Base-by-base conservation (phyloP, 2,888 invertebrate genomes). In the Hydrotaea diabolus region DNA sequence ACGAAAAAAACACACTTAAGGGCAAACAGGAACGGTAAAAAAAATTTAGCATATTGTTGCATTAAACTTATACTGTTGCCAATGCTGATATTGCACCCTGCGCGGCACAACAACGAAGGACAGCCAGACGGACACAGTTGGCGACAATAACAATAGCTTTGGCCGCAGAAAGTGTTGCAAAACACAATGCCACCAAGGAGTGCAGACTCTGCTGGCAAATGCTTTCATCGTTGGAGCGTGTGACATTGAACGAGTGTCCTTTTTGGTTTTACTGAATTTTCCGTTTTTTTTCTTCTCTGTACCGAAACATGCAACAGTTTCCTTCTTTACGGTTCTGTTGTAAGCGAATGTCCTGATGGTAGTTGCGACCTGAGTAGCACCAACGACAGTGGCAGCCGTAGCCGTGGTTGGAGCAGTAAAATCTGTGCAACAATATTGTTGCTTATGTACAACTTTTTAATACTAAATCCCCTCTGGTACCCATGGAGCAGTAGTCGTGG, bases 41-140 rank as follows among this genome's bases (percentile, higher is more conserved):
- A 78, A 86, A 84, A 81, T 85, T 85, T 80, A 85, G 75, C 87
- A 86, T 87, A 86, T 87, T 86, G 86, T 86, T 86, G 85, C 86
- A 86, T 86, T 86, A 86, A 83, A 82, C 86, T 79, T 80, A 80
- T 77, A 64, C 69, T 62, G 23, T 71, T 77, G 84, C 83, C 64
- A 17, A n/a, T 7, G 19, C 49, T 11, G 66, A 72, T 72, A 77
- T 59, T 81, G 59, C 76, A 82, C 15, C 62, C 36, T 55, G 31
- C 62, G 0, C 11, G 9, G 0, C n/a, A n/a, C 62, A 59, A 11
- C 13, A 26, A 23, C 26, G 43, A 43, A 43, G 43, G 43, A 43
- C n/a, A 2, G 49, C 49, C 15, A n/a, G n/a, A 49, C 49, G 43
- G 43, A 43, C 43, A 43, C 7, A 43, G 69, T 26, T 77, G 53